Conservation (phyloP, 2,888 invertebrate genomes). For the Latrodectus elegans region DNA sequence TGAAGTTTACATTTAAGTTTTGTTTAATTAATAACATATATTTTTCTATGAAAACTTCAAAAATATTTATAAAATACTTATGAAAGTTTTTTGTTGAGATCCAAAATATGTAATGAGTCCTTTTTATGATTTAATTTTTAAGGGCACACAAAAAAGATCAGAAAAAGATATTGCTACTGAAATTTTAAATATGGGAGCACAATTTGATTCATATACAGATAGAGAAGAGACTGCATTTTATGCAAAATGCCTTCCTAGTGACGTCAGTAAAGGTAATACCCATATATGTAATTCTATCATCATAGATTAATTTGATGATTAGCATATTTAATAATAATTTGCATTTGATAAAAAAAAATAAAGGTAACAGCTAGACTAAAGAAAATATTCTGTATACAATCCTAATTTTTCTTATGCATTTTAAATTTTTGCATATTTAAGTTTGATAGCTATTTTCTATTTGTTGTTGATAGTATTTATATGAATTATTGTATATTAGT, state of each 20-base stretch:
- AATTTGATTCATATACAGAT: slow-evolving; percentile 98
- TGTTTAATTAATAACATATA: too few relatives aligned
- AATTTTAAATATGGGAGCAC: slow-evolving; percentile 98
- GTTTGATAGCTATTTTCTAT: too few relatives aligned
- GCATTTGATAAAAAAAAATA: too few relatives aligned
- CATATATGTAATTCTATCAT: not conserved
- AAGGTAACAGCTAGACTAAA: too few relatives aligned
- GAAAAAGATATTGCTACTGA: slow-evolving; percentile 96
- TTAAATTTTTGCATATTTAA: too few relatives aligned
- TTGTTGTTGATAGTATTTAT: too few relatives aligned
- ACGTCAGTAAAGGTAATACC: slow-evolving; percentile 84
- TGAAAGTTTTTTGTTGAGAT: not conserved
- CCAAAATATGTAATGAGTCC: not conserved
- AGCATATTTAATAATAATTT: not conserved
- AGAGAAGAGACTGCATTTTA: slow-evolving; percentile 99
- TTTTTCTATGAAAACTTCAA: too few relatives aligned
- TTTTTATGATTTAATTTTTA: slow-evolving; percentile 79
- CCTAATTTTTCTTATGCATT: too few relatives aligned
- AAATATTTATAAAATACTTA: not conserved
- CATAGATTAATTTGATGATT: not conserved
- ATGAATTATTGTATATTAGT: too few relatives aligned
- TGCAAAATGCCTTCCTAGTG: slow-evolving; percentile 95
- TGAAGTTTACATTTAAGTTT: too few relatives aligned
- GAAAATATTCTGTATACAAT: too few relatives aligned
- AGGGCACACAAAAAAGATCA: slow-evolving; percentile 94